Evolutionary conservation across 2,113 vertebrate genomes (phyloP), one percentile per base, ranked within the genome.

Genomic region (Cyanoramphus novaezelandiae): DNA sequence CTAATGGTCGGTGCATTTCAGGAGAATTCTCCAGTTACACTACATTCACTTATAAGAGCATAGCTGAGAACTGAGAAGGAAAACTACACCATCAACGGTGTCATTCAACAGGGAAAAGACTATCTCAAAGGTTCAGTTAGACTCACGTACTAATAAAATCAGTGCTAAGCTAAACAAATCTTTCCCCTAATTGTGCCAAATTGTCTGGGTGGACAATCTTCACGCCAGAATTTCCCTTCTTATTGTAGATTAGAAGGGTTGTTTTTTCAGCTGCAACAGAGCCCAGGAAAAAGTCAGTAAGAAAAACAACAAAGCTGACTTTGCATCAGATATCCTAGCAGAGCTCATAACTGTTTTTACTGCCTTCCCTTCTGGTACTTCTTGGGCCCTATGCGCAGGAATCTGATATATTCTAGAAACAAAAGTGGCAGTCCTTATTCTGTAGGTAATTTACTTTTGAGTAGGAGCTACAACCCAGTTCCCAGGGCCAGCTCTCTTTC

Each of bases 201-300:
- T 90, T 92, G 96, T 97, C 97, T 97, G 95, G 49, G 96, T 96
- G 96, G 93, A 97, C 95, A 97, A 94, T 60, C 96, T 93, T 84
- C 93, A 96, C 9, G 76, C 96, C 96, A 98, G 95, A 97, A 96
- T 97, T 98, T 97, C 92, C 95, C 92, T 97, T 96, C 96, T 98
- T 96, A 97, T 95, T 96, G 95, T 97, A 98, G 92, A 97, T 96
- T 93, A 97, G 93, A 97, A 97, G 80, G 44, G 46, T 89, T 98
- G 97, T 98, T 98, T 98, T 98, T 91, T 97, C 98, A 98, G 98
- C 98, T 98, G 97, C 85, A 98, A 93, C 41, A 97, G 97, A 97
- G 92, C 96, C 97, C 97, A 98, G 97, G 96, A 98, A 97, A 93
- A 95, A 97, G 92, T 83, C 96, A 97, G 92, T 46, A 93, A 97